These are phyloP conservation scores for Crypturellus tataupa DNA, from an alignment of 2,797 vertebrate genomes.

Conservation along the genomic window DNA sequence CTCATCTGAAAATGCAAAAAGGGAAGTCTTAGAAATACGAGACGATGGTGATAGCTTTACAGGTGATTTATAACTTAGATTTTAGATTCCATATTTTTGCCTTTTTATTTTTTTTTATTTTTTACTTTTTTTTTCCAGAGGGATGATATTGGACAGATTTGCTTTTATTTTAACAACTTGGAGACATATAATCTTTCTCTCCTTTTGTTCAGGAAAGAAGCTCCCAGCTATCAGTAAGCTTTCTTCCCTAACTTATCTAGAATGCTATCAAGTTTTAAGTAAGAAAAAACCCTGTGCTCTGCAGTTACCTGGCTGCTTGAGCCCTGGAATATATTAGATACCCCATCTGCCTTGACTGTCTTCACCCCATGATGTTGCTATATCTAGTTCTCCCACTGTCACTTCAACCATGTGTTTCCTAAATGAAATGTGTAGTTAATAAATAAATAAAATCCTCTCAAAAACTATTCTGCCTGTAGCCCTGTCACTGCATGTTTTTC, in stretches of 20 bases:
- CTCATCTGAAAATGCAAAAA: background rate
- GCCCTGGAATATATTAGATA: fast-evolving
- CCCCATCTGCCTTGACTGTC: background rate
- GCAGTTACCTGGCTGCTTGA: background rate
- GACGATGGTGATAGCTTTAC: background rate
- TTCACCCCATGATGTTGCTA: background rate
- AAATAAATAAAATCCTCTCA: background rate
- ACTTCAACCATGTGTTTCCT: background rate
- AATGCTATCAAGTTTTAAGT: background rate
- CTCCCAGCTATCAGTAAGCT: background rate
- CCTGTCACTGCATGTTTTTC: background rate
- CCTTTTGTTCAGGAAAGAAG: background rate
- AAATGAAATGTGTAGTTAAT: background rate
- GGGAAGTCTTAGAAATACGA: background rate
- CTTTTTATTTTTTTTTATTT: background rate
- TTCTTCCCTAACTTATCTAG: background rate
- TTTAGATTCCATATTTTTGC: background rate
- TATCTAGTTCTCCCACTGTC: background rate
- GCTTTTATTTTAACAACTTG: background rate
- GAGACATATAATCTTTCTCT: background rate
- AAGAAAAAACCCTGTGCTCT: background rate
- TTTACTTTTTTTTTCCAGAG: background rate
- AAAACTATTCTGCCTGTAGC: background rate
- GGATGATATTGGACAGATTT: background rate
- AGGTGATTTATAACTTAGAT: background rate